Base-by-base conservation (phyloP, 2,113 vertebrate genomes). In the Lipotes vexillifer region DNA sequence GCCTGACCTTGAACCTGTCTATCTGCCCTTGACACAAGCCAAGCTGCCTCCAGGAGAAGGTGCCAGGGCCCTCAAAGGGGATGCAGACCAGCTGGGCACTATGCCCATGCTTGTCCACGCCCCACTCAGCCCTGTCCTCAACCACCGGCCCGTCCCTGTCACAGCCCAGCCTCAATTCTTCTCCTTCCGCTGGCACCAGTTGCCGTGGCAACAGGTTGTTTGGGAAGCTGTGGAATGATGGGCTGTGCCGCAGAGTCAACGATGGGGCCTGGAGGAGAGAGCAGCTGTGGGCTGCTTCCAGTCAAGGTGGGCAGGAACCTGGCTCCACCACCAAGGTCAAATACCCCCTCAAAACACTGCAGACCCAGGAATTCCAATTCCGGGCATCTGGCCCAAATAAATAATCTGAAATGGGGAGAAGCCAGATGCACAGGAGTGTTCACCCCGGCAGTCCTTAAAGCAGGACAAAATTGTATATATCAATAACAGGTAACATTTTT, bases 171-270 rank as follows among this genome's bases (percentile, higher is more conserved):
- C 91, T 93, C 7, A 1, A 94, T 96, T 96, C 97, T 31, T 95
- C 52, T 92, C 77, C 36, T 4, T 84, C 97, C 74, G 85, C 87
- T 90, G 98, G 80, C 4, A 31, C 41, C 0, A 0, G 98, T 97
- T 97, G 85, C 97, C 96, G 23, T 17, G 92, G 96, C 90, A 80
- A 98, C 46, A 1, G 93, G 78, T 44, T 59, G 52, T 83, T 97
- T 68, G 74, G 93, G 97, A 93, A 90, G 77, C 92, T 87, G 65
- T 71, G 52, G 85, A 95, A 81, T 85, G 89, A 85, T 3, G n/a
- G 86, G 77, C 95, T 77, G 44, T 59, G 80, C 66, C 0, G 6
- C 65, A 65, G 88, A 94, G 92, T 84, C 68, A 36, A 97, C 98
- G 98, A 94, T 27, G 44, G 97, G 52, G n/a, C 97, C 46, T 0